A percentile compares a stretch with the other conserved stretches of the same genome.
These are phyloP conservation scores for Drosophila nigromelanica DNA, from an alignment of 1,140 invertebrate genomes.

Conservation along the genomic window DNA sequence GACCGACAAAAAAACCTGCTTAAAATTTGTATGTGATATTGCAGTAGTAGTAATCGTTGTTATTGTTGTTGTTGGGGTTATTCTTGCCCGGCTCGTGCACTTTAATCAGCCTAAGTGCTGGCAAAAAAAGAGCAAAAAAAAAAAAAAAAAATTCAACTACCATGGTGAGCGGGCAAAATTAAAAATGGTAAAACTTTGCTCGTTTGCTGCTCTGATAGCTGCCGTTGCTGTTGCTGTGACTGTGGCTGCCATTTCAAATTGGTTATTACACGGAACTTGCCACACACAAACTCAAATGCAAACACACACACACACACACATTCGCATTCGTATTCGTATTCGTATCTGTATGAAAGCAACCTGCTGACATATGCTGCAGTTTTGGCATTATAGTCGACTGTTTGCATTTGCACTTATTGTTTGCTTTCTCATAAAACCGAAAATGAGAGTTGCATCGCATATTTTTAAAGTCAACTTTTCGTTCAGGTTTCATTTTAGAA, in stretches of 20 bases:
- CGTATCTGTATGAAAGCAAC: not conserved
- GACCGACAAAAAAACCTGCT: slow-evolving; percentile 12
- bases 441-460: slow-evolving; percentile 44
- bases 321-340: not conserved
- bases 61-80: slow-evolving; percentile 39
- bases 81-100: slow-evolving; percentile 63
- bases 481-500: not conserved
- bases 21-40: slow-evolving; percentile 24
- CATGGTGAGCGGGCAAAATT: slow-evolving; percentile 46
- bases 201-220: slow-evolving; percentile 48
- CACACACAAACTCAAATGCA: slow-evolving; percentile 30
- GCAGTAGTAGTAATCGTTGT: slow-evolving; percentile 26
- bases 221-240: slow-evolving; percentile 16
- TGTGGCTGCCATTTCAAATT: slow-evolving; percentile 70
- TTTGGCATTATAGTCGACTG: slow-evolving; percentile 11
- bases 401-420: slow-evolving; percentile 47
- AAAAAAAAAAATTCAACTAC: slow-evolving; percentile 21
- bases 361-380: slow-evolving; percentile 18
- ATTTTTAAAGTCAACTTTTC: slow-evolving; percentile 23
- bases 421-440: slow-evolving; percentile 28
- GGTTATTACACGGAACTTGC: slow-evolving; percentile 63
- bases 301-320: slow-evolving; percentile 1
- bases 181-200: slow-evolving; percentile 74
- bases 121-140: slow-evolving; percentile 16
- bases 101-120: slow-evolving; percentile 79